Evolutionary conservation across 1,140 invertebrate genomes (phyloP), one percentile per base, ranked within the genome.

Genomic region (Megathymus violae): DNA sequence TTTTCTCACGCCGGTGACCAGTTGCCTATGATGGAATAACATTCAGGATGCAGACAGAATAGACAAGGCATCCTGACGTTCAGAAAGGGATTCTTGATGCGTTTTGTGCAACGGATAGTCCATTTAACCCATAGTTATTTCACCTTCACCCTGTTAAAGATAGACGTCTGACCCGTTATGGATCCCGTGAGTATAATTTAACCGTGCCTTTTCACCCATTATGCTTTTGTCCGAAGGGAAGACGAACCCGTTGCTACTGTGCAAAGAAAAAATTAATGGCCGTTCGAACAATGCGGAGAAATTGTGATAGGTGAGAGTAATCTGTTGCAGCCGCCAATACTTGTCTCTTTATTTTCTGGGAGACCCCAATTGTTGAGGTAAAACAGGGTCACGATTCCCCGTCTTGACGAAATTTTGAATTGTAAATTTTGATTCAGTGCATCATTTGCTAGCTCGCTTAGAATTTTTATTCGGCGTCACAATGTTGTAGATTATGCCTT

Each of bases 291-390:
- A 90, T 82, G 64, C 58, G 67, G 73, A 80, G 88, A 89, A 88
- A 90, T 90, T 87, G 83, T 88, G 81, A 88, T 90, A 88, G 88
- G 85, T 81, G 84, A 83, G 81, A 87, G 85, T 86, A 85, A 86
- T 87, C 84, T 90, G 85, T 87, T 78, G 76, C 68, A 69, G 69
- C 76, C 81, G 69, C 64, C 69, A 74, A 78, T n/a, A n/a, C n/a
- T n/a, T n/a, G n/a, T n/a, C n/a, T n/a, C n/a, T n/a, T n/a, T 83
- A 77, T 82, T 77, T 81, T 77, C 69, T 60, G 61, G 62, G 43
- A 80, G 76, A 76, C 70, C 76, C 76, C 69, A 69, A n/a, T n/a
- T n/a, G 78, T 80, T 82, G 73, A 80, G 79, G 76, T 81, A 80
- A 83, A 82, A 79, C 74, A 83, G 84, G 85, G 83, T 80, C 76